phyloP scores from a whole-genome alignment of 2,888 invertebrate species.

The Rhodophaea formosa region DNA sequence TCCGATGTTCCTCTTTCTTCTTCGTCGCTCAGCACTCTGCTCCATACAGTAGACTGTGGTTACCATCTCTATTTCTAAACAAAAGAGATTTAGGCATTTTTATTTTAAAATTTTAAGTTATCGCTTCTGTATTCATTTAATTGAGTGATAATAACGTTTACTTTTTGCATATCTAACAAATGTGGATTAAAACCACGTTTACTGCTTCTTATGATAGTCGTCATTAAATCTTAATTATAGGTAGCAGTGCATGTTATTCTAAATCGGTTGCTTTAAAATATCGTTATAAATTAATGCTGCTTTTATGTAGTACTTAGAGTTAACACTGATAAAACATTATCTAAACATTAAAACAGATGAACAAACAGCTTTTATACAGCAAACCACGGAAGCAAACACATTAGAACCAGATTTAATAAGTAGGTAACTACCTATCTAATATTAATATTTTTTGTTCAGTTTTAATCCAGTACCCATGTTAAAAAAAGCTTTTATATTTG shows the following conservation, averaged over 20 bases:
- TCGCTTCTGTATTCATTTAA: not conserved
- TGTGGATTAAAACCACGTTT: not conserved
- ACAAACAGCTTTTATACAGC: not conserved
- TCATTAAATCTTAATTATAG: not conserved
- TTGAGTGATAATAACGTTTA: not conserved
- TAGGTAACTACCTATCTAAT: too few relatives aligned
- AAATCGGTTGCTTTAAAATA: not conserved
- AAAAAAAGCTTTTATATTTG: too few relatives aligned
- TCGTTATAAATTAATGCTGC: constrained; percentile 27
- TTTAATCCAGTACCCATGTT: too few relatives aligned
- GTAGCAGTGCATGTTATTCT: not conserved
- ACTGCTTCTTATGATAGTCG: not conserved
- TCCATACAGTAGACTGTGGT: too few relatives aligned
- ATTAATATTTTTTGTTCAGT: too few relatives aligned
- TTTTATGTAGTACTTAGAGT: constrained; percentile 29
- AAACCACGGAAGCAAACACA: not conserved
- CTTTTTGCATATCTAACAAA: not conserved
- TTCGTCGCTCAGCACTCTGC: too few relatives aligned
- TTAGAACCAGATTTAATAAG: too few relatives aligned
- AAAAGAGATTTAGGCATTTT: too few relatives aligned
- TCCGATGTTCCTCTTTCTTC: too few relatives aligned
- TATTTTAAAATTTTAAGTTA: not conserved
- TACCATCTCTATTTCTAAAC: too few relatives aligned
- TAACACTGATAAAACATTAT: constrained; percentile 19
- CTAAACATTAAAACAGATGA: not conserved